Evolutionary conservation across 2,797 vertebrate species (phyloP).

Genomic region (Enteromius argenteus): DNA sequence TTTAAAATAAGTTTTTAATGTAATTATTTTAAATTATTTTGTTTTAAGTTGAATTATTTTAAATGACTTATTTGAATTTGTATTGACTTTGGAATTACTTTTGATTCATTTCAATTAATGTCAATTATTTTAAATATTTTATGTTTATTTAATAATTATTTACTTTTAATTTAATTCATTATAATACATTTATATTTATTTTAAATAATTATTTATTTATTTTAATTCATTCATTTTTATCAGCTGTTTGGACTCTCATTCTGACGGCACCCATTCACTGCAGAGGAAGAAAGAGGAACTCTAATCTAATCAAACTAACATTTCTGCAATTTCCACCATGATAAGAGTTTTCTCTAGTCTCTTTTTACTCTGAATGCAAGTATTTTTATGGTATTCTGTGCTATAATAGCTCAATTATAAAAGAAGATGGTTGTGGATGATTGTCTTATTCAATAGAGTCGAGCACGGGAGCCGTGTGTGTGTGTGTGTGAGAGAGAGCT

Average conservation of each 20-base stretch:
- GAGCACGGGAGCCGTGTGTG: background rate
- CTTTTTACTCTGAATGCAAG: background rate
- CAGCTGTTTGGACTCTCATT: background rate
- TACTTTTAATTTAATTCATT: no score
- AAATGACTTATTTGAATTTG: no score
- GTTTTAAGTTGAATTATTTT: background rate
- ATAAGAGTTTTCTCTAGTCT: background rate
- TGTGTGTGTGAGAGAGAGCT: background rate
- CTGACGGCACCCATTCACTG: constrained; percentile 2
- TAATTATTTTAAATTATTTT: background rate
- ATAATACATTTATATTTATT: no score
- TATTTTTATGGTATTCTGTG: background rate
- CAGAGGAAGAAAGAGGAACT: background rate
- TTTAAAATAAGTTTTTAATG: background rate
- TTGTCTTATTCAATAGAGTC: constrained; percentile 7
- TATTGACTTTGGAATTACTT: no score
- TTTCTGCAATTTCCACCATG: background rate
- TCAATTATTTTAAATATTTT: no score
- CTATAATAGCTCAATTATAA: background rate
- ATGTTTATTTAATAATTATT: no score
- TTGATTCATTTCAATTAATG: no score
- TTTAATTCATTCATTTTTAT: no score
- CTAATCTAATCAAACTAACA: background rate
- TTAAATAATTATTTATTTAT: no score
- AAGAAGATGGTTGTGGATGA: background rate